Conservation (phyloP, 2,888 invertebrate species). For the Leptinotarsa juncta region DNA sequence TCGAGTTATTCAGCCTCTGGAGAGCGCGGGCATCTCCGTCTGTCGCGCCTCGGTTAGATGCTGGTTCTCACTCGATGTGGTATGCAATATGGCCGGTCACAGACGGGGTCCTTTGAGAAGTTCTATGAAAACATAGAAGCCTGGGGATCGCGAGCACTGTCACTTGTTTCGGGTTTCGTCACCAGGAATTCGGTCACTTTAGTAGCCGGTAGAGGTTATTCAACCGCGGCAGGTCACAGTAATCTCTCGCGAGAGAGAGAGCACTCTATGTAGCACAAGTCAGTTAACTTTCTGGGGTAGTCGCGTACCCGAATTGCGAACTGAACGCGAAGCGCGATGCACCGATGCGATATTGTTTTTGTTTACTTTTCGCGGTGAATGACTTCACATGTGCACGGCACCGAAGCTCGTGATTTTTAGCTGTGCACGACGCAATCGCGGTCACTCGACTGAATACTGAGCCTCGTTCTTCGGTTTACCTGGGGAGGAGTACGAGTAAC, state of each 20-base stretch:
- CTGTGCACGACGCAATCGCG: slow-evolving; percentile 58
- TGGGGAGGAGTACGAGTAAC: slow-evolving; percentile 59
- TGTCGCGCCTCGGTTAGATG: slow-evolving; percentile 48
- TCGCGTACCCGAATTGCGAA: background rate
- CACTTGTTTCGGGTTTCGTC: background rate
- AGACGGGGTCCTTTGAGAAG: slow-evolving; percentile 57
- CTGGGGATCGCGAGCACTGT: slow-evolving; percentile 25
- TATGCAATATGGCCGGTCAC: slow-evolving; percentile 67
- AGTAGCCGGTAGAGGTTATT: background rate
- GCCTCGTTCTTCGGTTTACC: slow-evolving; percentile 49
- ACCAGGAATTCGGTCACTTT: background rate
- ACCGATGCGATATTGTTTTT: slow-evolving; percentile 30
- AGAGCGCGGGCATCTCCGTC: slow-evolving; percentile 58
- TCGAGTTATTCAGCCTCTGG: slow-evolving; percentile 65
- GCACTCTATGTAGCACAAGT: background rate
- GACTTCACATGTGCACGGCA: slow-evolving; percentile 46
- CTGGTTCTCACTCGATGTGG: slow-evolving; percentile 62
- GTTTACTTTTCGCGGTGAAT: slow-evolving; percentile 41
- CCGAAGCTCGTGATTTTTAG: slow-evolving; percentile 29
- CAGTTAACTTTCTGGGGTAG: slow-evolving; percentile 13
- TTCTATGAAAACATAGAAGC: slow-evolving; percentile 56
- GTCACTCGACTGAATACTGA: slow-evolving; percentile 58
- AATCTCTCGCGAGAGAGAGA: slow-evolving; percentile 1
- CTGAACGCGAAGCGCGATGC: background rate
- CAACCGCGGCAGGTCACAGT: background rate